phyloP scores from a whole-genome alignment of 2,888 invertebrate species.

The Phyllotreta cruciferae region DNA sequence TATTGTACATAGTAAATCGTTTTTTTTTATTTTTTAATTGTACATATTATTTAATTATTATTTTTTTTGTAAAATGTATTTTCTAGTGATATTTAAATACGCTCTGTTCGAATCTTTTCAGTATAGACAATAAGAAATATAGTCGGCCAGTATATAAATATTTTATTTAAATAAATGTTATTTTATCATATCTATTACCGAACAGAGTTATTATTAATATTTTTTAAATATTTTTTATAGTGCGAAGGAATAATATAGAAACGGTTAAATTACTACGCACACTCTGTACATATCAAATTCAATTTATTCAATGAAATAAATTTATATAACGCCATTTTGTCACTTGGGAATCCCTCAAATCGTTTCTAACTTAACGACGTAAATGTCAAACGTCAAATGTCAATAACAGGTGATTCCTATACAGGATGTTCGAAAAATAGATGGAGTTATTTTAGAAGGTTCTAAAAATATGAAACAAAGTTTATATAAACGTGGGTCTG shows the following conservation, averaged over 20 bases:
- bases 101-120: constrained; percentile 28
- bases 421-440: no score
- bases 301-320: constrained; percentile 11
- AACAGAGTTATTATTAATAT: constrained; percentile 52
- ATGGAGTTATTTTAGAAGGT: no score
- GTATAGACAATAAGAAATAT: constrained; percentile 39
- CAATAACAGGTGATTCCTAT: no score
- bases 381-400: no score
- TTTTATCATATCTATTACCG: constrained; percentile 30
- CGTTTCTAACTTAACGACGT: no score
- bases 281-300: constrained; percentile 10
- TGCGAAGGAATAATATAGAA: constrained; percentile 18
- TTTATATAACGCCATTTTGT: no score
- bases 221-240: constrained; percentile 41
- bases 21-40: constrained; percentile 29
- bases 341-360: no score
- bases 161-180: constrained; percentile 32
- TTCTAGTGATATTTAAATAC: constrained; percentile 37
- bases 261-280: no score
- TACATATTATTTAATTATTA: constrained; percentile 38
- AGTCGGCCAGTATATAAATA: constrained; percentile 51
- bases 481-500: no score
- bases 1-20: constrained; percentile 29
- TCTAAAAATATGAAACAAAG: no score
- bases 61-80: constrained; percentile 29